Percentiles rank a stretch among this genome's conserved stretches.
Conservation (phyloP, 2,888 invertebrate species). For the Ormyrus pomaceus region DNA sequence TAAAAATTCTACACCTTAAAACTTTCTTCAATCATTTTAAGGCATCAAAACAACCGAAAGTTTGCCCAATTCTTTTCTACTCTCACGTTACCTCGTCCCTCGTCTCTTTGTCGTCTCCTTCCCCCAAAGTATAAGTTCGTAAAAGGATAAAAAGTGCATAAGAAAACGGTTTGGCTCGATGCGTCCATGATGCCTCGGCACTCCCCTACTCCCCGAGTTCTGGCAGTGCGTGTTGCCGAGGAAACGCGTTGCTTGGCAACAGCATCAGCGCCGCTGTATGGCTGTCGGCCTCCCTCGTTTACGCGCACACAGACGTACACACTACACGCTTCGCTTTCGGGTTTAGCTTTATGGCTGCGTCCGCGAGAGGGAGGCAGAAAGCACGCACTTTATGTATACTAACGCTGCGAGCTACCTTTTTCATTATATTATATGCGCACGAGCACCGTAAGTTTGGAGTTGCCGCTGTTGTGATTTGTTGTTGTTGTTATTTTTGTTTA, state of each 20-base stretch:
- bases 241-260: conserved; percentile 71
- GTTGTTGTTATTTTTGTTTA: no score
- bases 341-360: background rate
- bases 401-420: background rate
- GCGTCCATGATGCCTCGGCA: conserved; percentile 6
- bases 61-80: no score
- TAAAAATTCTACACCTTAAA: no score
- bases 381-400: background rate
- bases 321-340: background rate
- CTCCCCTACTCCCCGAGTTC: no score
- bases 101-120: no score
- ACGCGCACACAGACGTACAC: background rate
- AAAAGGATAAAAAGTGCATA: background rate
- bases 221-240: conserved; percentile 63
- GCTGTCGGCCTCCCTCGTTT: no score
- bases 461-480: no score
- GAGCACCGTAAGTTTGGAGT: no score
- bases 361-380: background rate
- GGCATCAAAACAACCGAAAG: no score
- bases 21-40: no score
- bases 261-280: conserved; percentile 61
- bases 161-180: background rate
- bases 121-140: background rate
- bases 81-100: no score
- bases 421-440: no score